A percentile compares a stretch with the other conserved stretches of the same genome.
These are phyloP conservation scores for Eclectus roratus DNA, from an alignment of 2,113 vertebrate genomes.

Conservation along the genomic window DNA sequence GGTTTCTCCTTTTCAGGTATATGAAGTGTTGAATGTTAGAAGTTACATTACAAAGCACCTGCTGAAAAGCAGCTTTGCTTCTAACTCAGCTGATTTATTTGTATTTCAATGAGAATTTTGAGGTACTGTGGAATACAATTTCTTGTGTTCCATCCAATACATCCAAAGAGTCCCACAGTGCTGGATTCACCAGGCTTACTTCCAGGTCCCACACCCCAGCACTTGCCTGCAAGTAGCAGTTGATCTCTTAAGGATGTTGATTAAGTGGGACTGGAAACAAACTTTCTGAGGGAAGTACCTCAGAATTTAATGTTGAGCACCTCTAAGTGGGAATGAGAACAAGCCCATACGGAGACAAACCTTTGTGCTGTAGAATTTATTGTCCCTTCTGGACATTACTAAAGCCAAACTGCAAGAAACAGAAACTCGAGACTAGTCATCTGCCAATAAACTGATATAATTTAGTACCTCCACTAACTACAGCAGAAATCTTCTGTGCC, in stretches of 20 bases:
- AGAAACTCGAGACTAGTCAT: background rate
- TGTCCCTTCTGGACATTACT: background rate
- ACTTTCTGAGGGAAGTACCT: background rate
- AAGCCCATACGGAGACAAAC: background rate
- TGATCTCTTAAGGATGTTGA: background rate
- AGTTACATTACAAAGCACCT: background rate
- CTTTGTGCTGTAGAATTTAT: background rate
- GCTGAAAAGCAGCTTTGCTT: background rate
- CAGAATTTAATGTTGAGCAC: background rate
- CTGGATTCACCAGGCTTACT: background rate
- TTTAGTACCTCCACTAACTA: background rate
- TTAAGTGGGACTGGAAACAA: background rate
- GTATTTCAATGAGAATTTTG: background rate
- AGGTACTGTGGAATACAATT: background rate
- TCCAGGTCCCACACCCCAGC: background rate
- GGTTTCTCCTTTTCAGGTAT: background rate
- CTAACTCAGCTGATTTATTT: background rate
- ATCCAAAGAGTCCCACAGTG: too few relatives aligned
- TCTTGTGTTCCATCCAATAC: fast-evolving
- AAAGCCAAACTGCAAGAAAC: background rate
- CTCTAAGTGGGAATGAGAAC: background rate
- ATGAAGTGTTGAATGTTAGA: background rate
- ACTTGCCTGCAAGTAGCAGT: background rate
- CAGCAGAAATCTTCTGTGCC: background rate
- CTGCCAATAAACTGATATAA: background rate